Evolutionary conservation across 1,140 invertebrate genomes (phyloP).

Genomic region (Bombus consobrinus): DNA sequence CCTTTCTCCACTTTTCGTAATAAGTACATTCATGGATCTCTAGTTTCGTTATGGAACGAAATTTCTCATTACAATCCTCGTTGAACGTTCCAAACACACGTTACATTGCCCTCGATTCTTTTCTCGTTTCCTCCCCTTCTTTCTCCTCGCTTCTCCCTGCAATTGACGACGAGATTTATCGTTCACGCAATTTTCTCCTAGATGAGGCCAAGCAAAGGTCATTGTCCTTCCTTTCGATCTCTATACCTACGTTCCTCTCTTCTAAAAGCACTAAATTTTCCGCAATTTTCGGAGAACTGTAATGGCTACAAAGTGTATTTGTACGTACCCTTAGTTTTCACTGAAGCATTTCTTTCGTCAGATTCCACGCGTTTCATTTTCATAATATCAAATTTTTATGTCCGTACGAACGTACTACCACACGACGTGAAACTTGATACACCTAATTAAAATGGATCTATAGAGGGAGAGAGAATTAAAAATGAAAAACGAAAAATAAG

Average conservation of each 20-base stretch:
- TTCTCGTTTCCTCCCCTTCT: neutral
- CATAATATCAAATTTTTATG: no score
- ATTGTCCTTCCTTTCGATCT: neutral
- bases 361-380: no score
- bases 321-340: no score
- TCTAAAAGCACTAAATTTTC: conserved; percentile 17
- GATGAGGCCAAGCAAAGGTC: neutral
- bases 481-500: no score
- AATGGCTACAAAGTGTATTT: no score
- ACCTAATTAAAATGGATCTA: no score
- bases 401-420: no score
- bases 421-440: no score
- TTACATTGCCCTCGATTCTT: conserved; percentile 11
- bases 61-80: neutral
- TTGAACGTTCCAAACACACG: conserved; percentile 8
- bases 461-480: no score
- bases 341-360: no score
- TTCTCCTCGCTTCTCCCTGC: neutral
- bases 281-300: no score
- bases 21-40: neutral
- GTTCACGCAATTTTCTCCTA: conserved; percentile 6
- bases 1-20: neutral
- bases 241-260: neutral
- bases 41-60: neutral
- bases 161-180: conserved; percentile 39